Evolutionary conservation across 2,113 vertebrate species (phyloP), one percentile per base, ranked within the genome.

Genomic region (Scolopax mira): DNA sequence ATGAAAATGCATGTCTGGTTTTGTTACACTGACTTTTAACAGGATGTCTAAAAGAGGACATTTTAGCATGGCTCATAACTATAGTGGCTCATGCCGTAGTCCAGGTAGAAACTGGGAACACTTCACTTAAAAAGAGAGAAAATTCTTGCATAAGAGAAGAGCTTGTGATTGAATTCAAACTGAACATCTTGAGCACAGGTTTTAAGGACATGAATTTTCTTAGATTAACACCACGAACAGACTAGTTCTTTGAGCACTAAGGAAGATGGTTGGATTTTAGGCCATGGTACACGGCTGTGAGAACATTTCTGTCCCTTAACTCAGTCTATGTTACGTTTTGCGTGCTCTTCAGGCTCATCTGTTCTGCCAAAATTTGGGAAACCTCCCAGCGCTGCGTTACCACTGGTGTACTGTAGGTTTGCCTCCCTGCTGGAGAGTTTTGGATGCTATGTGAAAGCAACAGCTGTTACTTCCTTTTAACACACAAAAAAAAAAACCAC

Each of bases 381-480:
- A 33, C 24, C 35, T 92, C 72, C 72, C 83, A 81, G 33, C 1
- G 1, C 77, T 60, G 12, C 48, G 42, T 84, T 94, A 67, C 82
- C 48, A 44, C 46, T 79, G 77, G 16, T 84, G 80, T 61, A 33
- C 61, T 93, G 19, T 79, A 60, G 81, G 64, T 80, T 87, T 79
- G 74, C 74, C 33, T 92, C 3, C 4, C 89, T 95, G 95, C 92
- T 88, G 84, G 62, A 83, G 86, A 55, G 61, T 70, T 96, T 89
- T 88, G 81, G 84, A 92, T 95, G 78, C 60, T 72, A 27, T 94
- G 89, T 87, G 89, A 95, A 90, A 94, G 86, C 51, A 93, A 71
- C 94, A 97, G 89, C 90, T 97, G 92, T 89, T 92, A 88, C 80
- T 95, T 97, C 88, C 94, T 93, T 92, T 75, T 74, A 51, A 49